Percentiles rank a stretch among this genome's conserved stretches.
Evolutionary conservation across 2,113 vertebrate genomes (phyloP).

Genomic region (Tenrec ecaudatus): DNA sequence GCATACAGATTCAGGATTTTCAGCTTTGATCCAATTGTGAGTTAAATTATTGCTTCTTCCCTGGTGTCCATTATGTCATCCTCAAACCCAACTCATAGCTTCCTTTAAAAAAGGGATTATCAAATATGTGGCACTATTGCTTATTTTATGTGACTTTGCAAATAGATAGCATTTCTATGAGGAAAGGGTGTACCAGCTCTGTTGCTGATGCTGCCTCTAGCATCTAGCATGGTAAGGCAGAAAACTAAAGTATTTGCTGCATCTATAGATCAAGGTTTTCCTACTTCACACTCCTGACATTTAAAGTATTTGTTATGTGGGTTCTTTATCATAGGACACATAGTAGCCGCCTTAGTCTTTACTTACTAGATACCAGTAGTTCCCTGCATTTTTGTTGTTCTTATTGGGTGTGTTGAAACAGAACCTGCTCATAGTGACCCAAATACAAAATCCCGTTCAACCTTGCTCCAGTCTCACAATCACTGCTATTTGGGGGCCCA

Average conservation of each 20-base stretch:
- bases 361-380: no score
- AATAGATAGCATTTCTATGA: neutral
- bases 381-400: no score
- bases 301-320: no score
- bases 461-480: no score
- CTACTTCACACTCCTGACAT: no score
- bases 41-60: neutral
- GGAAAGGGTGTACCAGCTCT: neutral
- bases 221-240: neutral
- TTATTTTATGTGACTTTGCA: slow-evolving; percentile 8
- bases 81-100: neutral
- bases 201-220: neutral
- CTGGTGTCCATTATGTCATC: neutral
- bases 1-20: slow-evolving; percentile 2
- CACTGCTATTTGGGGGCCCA: no score
- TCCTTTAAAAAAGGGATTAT: neutral
- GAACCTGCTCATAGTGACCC: no score
- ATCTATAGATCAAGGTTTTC: no score
- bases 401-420: no score
- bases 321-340: no score
- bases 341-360: no score
- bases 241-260: neutral
- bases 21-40: neutral
- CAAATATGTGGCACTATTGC: neutral
- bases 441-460: no score